Base-by-base conservation (phyloP, 2,888 invertebrate species). In the Tethea ocularis region DNA sequence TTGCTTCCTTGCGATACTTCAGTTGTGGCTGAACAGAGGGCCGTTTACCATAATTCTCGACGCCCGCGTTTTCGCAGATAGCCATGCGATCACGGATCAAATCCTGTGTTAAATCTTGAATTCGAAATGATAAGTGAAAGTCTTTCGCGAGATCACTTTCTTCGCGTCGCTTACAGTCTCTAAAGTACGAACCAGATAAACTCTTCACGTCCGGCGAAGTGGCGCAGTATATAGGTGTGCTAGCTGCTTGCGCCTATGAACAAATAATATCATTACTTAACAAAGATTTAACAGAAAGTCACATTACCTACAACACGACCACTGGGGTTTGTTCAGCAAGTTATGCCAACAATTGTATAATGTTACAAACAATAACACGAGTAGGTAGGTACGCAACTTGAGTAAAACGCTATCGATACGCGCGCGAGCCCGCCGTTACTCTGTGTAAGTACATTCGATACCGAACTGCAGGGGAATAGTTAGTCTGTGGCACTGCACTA, bases 221-320 rank as follows among this genome's bases (percentile, higher is more conserved):
- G 8, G 98, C 97, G 86, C 98, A 98, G 87, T 96, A 98, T 17
- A 98, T 93, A 1, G 96, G 95, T 0, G 98, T 98, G 64, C 97
- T 96, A 0, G 99, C 97, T 11, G 97, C 99, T 94, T 99, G 99
- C 93, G 96, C 96, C 97, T 97, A 82, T 23, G 91, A 87, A 66
- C 59, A 57, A 87, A 65, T 58, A 57, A 36, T 11, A n/a, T n/a
- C 15, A 10, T 29, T 23, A 26, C 11, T 38, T 53, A 15, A 36
- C 15, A 36, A 36, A 15, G 36, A n/a, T n/a, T n/a, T n/a, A n/a
- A n/a, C n/a, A n/a, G n/a, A n/a, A n/a, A n/a, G n/a, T n/a, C n/a
- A n/a, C n/a, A n/a, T n/a, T n/a, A n/a, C n/a, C n/a, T n/a, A n/a
- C n/a, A n/a, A n/a, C n/a, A n/a, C n/a, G n/a, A n/a, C n/a, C n/a